Evolutionary conservation across 2,888 invertebrate genomes (phyloP), one percentile per base, ranked within the genome.

Genomic region (Cantharis rustica): DNA sequence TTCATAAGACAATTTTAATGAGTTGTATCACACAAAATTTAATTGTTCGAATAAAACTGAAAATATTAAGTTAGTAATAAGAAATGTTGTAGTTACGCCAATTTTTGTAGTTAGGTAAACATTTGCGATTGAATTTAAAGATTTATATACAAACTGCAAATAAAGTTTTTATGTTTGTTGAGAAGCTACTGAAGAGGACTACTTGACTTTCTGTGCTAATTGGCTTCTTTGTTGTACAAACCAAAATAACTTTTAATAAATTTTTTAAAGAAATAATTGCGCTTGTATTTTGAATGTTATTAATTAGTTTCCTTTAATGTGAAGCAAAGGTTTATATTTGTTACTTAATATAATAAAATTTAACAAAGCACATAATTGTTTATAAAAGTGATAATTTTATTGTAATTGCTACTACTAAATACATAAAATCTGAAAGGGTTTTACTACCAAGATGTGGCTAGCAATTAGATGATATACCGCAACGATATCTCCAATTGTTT

Each of bases 401-500:
- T 31, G 62, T 26, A 62, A 66, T 13, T 31, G 47, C 66, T 68
- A 72, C 23, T 31, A 66, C 47, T 66, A 66, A 66, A 64, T 47
- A 23, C 47, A 66, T 47, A 69, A 73, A 73, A 73, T 61, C 20
- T 61, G 61, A 71, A 73, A 73, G 73, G 73, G 68, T 73, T 73
- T 73, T 68, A 73, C 61, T 61, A 73, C 68, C 61, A 64, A 13
- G 20, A 20, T 64, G 7, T 23, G 23, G 23, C 23, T 23, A 23
- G 23, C 23, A 23, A 23, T 75, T 75, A 75, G 61, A 70, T 75
- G 68, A 68, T 75, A 72, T 71, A 75, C 71, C 68, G 61, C 75
- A 75, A 71, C 68, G 62, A 71, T 75, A 75, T 75, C 75, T 71
- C 27, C 71, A 64, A 68, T 23, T 69, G 74, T 63, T 74, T 66